Evolutionary conservation across 2,888 invertebrate genomes (phyloP).

Genomic region (Mechanitis mazaeus): DNA sequence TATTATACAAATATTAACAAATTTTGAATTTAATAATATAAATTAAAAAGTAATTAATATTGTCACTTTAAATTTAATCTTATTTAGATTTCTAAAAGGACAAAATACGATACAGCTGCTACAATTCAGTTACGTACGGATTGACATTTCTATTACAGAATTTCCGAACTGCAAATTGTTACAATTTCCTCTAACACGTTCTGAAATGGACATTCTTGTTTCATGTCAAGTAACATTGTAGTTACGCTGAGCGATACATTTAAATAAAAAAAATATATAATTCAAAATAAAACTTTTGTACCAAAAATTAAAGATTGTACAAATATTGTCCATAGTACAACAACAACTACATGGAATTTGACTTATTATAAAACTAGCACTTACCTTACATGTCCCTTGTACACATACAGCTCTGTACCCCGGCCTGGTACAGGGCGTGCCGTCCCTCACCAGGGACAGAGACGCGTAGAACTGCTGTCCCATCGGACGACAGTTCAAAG

Average conservation of each 20-base stretch:
- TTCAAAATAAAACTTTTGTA: too few species aligned
- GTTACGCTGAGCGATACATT: too few species aligned
- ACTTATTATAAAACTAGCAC: too few species aligned
- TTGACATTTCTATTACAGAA: conserved; percentile 2
- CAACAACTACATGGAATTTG: too few species aligned
- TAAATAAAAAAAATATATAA: too few species aligned
- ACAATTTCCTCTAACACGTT: conserved; percentile 3
- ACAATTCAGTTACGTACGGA: neutral
- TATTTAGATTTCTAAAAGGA: neutral
- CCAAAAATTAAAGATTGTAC: too few species aligned
- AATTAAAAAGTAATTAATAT: too few species aligned
- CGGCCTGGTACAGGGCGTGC: conserved; percentile 83
- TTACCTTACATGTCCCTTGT: conserved; percentile 88
- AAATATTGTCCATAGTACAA: too few species aligned
- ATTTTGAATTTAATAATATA: too few species aligned
- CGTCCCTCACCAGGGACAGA: conserved; percentile 86
- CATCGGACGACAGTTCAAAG: conserved; percentile 87
- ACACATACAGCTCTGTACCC: conserved; percentile 85
- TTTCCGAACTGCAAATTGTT: neutral
- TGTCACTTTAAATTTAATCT: too few species aligned
- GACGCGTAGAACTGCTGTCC: conserved; percentile 91
- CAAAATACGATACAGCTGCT: neutral
- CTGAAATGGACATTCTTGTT: neutral
- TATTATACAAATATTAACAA: too few species aligned
- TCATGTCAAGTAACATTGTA: too few species aligned